Evolutionary conservation across 1,140 invertebrate species (phyloP).

Genomic region (Anastatus disparis): DNA sequence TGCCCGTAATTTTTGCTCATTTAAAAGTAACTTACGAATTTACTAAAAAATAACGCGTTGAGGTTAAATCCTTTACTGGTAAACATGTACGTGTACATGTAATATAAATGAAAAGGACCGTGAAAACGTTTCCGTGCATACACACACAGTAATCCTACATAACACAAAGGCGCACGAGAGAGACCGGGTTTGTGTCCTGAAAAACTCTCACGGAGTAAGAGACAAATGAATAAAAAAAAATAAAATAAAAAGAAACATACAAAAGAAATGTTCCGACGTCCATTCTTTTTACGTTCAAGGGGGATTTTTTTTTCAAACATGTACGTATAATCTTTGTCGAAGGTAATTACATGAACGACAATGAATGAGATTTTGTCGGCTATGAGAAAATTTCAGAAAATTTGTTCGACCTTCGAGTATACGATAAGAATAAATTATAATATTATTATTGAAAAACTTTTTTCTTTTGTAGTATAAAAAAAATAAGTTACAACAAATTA

Average conservation of each 20-base stretch:
- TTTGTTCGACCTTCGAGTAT: background rate
- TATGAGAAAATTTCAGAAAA: constrained; percentile 14
- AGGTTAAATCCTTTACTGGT: no score
- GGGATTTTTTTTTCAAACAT: no score
- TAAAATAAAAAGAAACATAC: no score
- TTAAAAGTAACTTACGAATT: no score
- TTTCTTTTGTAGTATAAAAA: background rate
- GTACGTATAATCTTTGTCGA: constrained; percentile 12
- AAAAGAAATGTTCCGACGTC: constrained; percentile 22
- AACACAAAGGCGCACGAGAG: background rate
- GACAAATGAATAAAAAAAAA: no score
- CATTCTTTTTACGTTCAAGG: constrained; percentile 14
- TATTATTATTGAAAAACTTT: background rate
- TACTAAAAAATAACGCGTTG: no score
- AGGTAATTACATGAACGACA: constrained; percentile 14
- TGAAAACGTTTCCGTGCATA: background rate
- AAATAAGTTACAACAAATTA: background rate
- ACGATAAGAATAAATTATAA: background rate
- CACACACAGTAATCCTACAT: no score
- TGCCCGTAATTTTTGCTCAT: no score
- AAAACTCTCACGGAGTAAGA: constrained; percentile 21
- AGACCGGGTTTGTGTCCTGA: constrained; percentile 12
- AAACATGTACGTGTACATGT: no score
- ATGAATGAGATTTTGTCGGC: background rate
- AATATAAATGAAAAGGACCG: no score